These are phyloP conservation scores for Choloepus didactylus DNA, from an alignment of 2,797 vertebrate species.

Conservation along the genomic window DNA sequence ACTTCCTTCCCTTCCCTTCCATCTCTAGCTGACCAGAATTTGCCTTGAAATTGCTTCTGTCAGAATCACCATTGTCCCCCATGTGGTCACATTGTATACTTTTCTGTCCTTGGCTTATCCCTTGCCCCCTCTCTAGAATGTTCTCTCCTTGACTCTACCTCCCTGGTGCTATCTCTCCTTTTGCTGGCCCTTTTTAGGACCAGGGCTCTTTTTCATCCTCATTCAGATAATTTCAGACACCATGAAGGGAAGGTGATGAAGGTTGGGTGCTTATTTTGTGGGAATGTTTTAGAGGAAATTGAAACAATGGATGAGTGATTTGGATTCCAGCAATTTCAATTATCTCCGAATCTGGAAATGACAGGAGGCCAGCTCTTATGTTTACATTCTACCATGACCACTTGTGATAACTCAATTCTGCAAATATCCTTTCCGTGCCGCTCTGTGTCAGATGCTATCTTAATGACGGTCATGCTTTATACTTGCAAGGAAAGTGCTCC, in stretches of 20 bases:
- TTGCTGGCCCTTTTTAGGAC: no score
- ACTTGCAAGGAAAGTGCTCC: fast-evolving
- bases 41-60: fast-evolving
- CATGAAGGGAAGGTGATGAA: fast-evolving
- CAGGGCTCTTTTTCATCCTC: background rate
- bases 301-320: fast-evolving
- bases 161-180: fast-evolving
- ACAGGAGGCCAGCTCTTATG: fast-evolving
- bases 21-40: background rate
- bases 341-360: fast-evolving
- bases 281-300: background rate
- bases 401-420: fast-evolving
- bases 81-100: fast-evolving
- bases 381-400: fast-evolving
- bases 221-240: fast-evolving
- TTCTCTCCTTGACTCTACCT: background rate
- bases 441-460: fast-evolving
- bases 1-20: no score
- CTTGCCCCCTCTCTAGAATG: background rate
- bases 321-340: background rate
- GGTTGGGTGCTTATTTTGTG: background rate
- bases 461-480: fast-evolving
- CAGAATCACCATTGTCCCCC: background rate
- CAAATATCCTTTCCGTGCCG: fast-evolving
- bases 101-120: background rate